These are phyloP conservation scores for Pseudoatta argentina DNA, from an alignment of 1,140 invertebrate genomes.

Conservation along the genomic window DNA sequence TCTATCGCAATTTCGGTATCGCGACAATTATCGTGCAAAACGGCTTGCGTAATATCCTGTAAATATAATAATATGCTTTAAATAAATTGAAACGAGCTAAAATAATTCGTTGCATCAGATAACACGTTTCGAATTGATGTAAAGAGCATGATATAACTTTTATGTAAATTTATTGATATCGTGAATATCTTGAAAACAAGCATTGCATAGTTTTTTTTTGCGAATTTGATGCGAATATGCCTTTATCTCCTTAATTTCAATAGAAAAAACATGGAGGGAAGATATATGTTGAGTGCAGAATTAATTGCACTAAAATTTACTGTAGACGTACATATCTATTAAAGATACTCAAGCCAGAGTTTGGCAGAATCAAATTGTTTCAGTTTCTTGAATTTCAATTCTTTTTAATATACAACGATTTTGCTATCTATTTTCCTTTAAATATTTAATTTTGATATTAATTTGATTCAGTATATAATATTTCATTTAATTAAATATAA, in stretches of 20 bases:
- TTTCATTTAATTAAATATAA: too few species aligned
- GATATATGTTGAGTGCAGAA: not conserved
- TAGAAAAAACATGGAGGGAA: not conserved
- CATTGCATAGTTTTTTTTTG: not conserved
- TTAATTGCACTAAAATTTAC: not conserved
- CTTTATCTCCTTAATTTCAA: not conserved
- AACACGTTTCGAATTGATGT: not conserved
- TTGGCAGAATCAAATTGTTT: not conserved
- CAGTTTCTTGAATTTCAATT: not conserved
- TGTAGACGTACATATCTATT: not conserved
- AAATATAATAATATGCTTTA: not conserved
- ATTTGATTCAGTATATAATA: too few species aligned
- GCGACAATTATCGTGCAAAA: not conserved
- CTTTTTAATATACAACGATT: not conserved
- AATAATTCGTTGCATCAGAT: conserved; percentile 10
- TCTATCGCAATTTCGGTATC: not conserved
- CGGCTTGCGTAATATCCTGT: not conserved
- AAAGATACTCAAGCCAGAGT: conserved; percentile 30
- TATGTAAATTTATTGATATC: conserved; percentile 4
- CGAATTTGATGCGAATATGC: not conserved
- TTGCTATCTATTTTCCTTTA: not conserved
- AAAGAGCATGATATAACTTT: conserved; percentile 8
- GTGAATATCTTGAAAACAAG: conserved; percentile 17
- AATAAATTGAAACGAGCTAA: not conserved
- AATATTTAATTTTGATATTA: not conserved